Conservation (phyloP, 2,113 vertebrate species). For the Dipodomys stephensi region DNA sequence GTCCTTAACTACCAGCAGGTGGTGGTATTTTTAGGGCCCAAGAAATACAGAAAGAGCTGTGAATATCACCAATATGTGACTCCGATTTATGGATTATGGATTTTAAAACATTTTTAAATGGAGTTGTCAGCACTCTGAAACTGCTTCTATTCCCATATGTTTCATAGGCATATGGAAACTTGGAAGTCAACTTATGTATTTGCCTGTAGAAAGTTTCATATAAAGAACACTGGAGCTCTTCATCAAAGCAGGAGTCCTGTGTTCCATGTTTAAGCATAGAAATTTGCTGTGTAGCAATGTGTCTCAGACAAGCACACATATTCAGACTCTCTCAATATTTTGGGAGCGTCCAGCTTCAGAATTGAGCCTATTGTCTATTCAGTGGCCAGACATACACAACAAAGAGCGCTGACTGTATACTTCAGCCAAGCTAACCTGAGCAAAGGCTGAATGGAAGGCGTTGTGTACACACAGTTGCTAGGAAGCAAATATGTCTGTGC, state of each 20-base stretch:
- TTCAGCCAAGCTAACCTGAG: slow-evolving; percentile 67
- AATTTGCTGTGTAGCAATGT: background rate
- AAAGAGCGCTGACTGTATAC: background rate
- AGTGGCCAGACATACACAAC: background rate
- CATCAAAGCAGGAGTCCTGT: slow-evolving; percentile 5
- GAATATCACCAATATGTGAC: slow-evolving; percentile 55
- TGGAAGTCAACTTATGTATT: slow-evolving; percentile 63
- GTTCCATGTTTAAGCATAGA: slow-evolving; percentile 16
- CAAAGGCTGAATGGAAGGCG: background rate
- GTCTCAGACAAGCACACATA: background rate
- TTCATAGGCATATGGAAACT: slow-evolving; percentile 56
- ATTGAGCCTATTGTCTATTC: slow-evolving; percentile 34
- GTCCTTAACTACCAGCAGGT: slow-evolving; percentile 76
- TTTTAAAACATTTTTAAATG: slow-evolving; percentile 63
- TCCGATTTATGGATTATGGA: slow-evolving; percentile 72
- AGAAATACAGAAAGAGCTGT: slow-evolving; percentile 33
- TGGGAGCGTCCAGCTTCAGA: background rate
- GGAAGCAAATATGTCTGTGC: slow-evolving; percentile 81
- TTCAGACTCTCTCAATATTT: slow-evolving; percentile 4
- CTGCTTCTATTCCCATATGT: slow-evolving; percentile 70
- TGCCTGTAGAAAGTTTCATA: background rate
- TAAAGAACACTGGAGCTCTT: background rate
- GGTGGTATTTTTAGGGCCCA: slow-evolving; percentile 67
- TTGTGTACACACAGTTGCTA: slow-evolving; percentile 83
- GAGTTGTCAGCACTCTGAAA: slow-evolving; percentile 74